Percentiles rank a stretch among this genome's conserved stretches.
These are phyloP conservation scores for Galagoides demidoff DNA, from an alignment of 2,797 vertebrate species.

Conservation along the genomic window DNA sequence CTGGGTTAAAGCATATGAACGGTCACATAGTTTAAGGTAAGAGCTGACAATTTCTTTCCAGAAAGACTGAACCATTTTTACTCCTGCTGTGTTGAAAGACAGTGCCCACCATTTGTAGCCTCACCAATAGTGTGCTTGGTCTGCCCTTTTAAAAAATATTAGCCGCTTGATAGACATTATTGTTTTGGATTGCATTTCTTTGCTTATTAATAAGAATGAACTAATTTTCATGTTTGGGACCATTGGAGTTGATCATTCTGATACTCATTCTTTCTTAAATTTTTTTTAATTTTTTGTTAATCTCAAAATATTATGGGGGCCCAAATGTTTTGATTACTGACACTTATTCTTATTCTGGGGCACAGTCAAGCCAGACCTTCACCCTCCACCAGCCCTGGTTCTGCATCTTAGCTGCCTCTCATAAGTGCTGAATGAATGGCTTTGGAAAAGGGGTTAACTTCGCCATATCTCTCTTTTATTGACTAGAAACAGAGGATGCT, in stretches of 20 bases:
- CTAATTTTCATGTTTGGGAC: not conserved
- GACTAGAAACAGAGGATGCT: not conserved
- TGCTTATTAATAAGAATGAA: constrained; percentile 16
- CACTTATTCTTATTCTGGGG: not conserved
- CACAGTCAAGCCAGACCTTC: not conserved
- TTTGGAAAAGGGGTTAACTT: not conserved
- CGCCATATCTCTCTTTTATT: not conserved
- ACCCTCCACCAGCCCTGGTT: not conserved
- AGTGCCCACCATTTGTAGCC: not conserved
- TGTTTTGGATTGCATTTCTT: not conserved
- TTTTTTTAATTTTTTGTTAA: too few relatives aligned
- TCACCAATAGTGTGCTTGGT: not conserved
- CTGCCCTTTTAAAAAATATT: not conserved
- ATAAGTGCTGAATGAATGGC: not conserved
- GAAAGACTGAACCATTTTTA: not conserved
- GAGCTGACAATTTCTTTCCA: constrained; percentile 33
- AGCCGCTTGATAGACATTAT: not conserved
- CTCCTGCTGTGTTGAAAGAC: not conserved
- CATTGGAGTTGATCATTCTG: not conserved
- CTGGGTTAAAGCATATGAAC: constrained; percentile 48
- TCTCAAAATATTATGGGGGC: too few relatives aligned
- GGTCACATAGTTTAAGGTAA: not conserved
- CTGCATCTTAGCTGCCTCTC: not conserved
- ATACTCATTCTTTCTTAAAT: not conserved
- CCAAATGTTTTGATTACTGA: too few relatives aligned